Evolutionary conservation across 1,140 invertebrate genomes (phyloP).

Genomic region (Nasonia vitripennis): DNA sequence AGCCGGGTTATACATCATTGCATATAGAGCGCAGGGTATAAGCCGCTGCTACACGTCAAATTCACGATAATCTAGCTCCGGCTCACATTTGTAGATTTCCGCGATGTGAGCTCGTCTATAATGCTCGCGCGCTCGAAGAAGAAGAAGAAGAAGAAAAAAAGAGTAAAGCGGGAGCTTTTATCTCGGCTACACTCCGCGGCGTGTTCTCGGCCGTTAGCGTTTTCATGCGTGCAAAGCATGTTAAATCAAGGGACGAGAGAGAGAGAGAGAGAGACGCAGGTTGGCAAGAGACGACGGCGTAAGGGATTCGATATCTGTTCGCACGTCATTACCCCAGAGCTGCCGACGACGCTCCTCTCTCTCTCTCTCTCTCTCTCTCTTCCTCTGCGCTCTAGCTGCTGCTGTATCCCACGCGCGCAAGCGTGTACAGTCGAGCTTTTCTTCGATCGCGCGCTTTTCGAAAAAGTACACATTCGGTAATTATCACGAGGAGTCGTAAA

Average conservation of each 20-base stretch:
- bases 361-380: background rate
- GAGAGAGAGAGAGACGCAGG: constrained; percentile 48
- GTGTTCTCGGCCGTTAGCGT: constrained; percentile 49
- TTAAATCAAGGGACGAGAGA: constrained; percentile 50
- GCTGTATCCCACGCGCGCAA: background rate
- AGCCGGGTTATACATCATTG: constrained; percentile 27
- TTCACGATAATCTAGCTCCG: constrained; percentile 39
- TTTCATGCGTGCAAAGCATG: constrained; percentile 53
- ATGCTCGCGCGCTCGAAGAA: background rate
- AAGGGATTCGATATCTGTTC: constrained; percentile 74
- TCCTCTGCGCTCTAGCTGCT: background rate
- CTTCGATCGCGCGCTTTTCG: background rate
- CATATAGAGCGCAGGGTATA: background rate
- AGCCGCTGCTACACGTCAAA: background rate
- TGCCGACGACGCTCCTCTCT: constrained; percentile 1
- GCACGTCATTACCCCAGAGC: constrained; percentile 74
- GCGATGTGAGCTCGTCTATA: constrained; percentile 19
- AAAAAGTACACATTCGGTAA: background rate
- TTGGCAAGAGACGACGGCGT: constrained; percentile 59
- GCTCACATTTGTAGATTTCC: constrained; percentile 40
- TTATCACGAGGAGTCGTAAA: background rate
- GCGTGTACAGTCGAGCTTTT: background rate
- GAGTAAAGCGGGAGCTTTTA: constrained; percentile 35
- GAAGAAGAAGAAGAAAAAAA: background rate
- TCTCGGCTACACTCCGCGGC: constrained; percentile 33